Base-by-base conservation (phyloP, 2,888 invertebrate species). In the Lasioglossum calceatum region DNA sequence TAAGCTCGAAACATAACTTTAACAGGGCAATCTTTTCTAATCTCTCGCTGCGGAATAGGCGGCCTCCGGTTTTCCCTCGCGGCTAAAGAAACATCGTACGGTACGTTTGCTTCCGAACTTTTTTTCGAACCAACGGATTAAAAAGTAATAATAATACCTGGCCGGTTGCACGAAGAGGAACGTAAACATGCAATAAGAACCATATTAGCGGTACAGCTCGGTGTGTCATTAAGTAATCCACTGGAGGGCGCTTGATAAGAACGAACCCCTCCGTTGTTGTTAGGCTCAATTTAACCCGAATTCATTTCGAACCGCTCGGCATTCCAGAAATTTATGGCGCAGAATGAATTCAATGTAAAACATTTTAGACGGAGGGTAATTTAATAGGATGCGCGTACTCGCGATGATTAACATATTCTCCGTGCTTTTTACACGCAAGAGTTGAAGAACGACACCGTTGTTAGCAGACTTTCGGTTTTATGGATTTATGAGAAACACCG, bases 1-100 rank as follows among this genome's bases (percentile, higher is more conserved):
- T 73, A 77, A 64, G 64, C 50, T 54, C 64, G 64, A 58, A 84
- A 84, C 54, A 73, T 23, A 77, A 73, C 44, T 42, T 77, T 77
- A 77, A 74, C 27, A n/a, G 54, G 23, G 14, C 36, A 36, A 72
- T 47, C 23, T 73, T 74, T 77, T 61, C 47, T 32, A 71, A 32
- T 67, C 36, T 58, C n/a, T 61, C 14, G 7, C 14, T 23, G 10
- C 32, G 16, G 50, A 39, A 27, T 16, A 32, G 16, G 7, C 27
- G 47, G 47, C 71, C 4, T 5, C 39, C n/a, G 3, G 42, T 12
- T 71, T 71, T 42, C 19, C 19, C 5, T 23, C 10, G 14, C 4
- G 5, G 12, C 58, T n/a, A n/a, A 58, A 42, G 42, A 39, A 71
- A 39, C 71, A n/a, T 39, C 42, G 71, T 71, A 42, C 71, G 42